Base-by-base conservation (phyloP, 2,888 invertebrate species). In the Agrotis segetum region DNA sequence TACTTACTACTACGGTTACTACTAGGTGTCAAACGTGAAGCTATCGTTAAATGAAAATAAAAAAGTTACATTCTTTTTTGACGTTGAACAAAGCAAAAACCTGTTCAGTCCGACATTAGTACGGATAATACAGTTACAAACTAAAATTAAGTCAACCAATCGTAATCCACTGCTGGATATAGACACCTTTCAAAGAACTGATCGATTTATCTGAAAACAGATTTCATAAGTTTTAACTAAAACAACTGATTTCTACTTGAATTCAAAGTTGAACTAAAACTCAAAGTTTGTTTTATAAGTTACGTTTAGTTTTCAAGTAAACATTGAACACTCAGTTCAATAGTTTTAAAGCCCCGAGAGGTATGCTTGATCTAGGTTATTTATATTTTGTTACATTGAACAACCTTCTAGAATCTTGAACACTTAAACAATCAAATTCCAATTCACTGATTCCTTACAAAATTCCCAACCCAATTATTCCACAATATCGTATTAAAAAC, bases 401-500 rank as follows among this genome's bases (percentile, higher is more conserved):
- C n/a, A n/a, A 44, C 4, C 11, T 16, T 19, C 4, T 61, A 44
- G 3, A 47, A 72, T 21, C 5, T 16, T 40, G 40, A 34, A 34
- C 21, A 24, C 24, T 59, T 3, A 1, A 50, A 40, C 13, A 47
- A 19, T 16, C 9, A 34, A 56, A 40, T 50, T 59, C 47, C 44
- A 65, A 21, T 44, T 49, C 40, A 9, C 34, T 19, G 7, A 74
- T 52, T 56, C 2, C 40, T 14, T 40, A 67, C 2, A 29, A 67
- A 61, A 52, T 14, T 3, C 16, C 19, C 9, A 53, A 62, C 19
- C 16, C 46, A 59, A 50, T 19, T 67, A 61, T 17, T 40, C 14
- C 19, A 49, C 40, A 34, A 5, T 5, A 13, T 62, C 52, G 24
- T 21, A 55, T 68, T 24, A 34, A 64, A 78, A 68, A 44, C 13